Evolutionary conservation across 2,113 vertebrate genomes (phyloP), one percentile per base, ranked within the genome.

Genomic region (Lanius collurio): DNA sequence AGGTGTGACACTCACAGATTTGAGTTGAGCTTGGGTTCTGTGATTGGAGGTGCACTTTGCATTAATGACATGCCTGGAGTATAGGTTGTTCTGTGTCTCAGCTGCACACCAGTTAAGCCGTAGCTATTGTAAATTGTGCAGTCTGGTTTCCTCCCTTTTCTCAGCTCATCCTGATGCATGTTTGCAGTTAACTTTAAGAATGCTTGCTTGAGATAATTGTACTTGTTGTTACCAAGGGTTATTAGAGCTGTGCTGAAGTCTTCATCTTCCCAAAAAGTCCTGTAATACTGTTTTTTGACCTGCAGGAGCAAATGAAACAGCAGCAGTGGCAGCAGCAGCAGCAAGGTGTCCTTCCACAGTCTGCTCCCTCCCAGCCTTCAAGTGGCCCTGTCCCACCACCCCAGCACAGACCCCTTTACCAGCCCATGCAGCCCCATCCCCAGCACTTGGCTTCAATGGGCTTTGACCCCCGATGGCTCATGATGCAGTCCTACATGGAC

Each of bases 401-500:
- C 2, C 98, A 99, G 63, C 99, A 99, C 46, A 98, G 99, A 78
- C 98, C 99, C 33, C 98, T 99, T 28, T 99, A 99, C 96, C 99
- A 99, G 92, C 98, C 99, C 56, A 98, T 99, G 89, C 99, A 99
- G 13, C 99, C 99, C 22, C 99, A 99, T 94, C 99, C 99, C 70
- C 99, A 99, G 70, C 99, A 99, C 81, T 94, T 99, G 95, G 99
- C 99, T 80, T 99, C 99, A 7, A 99, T 99, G 99, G 99, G 99
- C 19, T 99, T 99, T 94, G 99, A 99, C 94, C 99, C 99, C 10
- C 98, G 99, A 82, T 99, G 99, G 99, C 98, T 99, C 46, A 99
- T 99, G 99, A 99, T 99, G 99, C 99, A 99, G 77, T 98, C 99
- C 20, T 99, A 99, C 93, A 99, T 99, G 99, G 99, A 99, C 94